These are phyloP conservation scores for Dolomedes plantarius DNA, from an alignment of 2,888 invertebrate species.

Conservation along the genomic window DNA sequence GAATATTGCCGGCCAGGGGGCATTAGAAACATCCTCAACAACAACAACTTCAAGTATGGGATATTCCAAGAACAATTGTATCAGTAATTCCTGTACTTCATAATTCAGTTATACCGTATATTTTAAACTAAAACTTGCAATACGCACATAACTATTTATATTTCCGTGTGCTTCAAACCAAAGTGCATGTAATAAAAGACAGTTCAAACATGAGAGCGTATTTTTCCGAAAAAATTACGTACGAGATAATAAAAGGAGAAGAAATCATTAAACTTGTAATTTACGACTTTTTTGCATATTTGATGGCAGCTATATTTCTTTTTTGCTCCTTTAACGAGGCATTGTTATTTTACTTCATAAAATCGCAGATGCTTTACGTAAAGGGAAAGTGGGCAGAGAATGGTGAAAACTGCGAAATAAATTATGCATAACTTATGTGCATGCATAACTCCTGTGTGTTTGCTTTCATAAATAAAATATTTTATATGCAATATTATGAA, in stretches of 20 bases:
- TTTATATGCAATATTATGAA: background rate
- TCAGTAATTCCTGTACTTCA: too few relatives aligned
- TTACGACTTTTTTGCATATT: conserved; percentile 6
- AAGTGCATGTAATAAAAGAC: too few relatives aligned
- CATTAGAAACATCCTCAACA: too few relatives aligned
- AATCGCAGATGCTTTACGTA: background rate
- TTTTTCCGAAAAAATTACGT: too few relatives aligned
- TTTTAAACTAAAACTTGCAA: too few relatives aligned
- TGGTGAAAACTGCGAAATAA: background rate
- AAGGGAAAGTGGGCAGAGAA: background rate
- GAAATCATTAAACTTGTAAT: background rate
- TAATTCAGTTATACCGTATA: too few relatives aligned
- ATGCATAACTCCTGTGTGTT: background rate
- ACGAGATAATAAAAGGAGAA: background rate
- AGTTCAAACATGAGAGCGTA: too few relatives aligned
- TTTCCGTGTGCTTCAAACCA: too few relatives aligned
- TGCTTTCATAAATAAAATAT: background rate
- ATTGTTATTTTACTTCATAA: conserved; percentile 1
- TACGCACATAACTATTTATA: too few relatives aligned
- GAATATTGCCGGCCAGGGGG: too few relatives aligned
- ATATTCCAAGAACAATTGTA: too few relatives aligned
- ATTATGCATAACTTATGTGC: background rate
- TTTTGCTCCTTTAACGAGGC: background rate
- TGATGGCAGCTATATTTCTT: background rate
- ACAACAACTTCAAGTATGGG: too few relatives aligned